Conservation (phyloP, 2,113 vertebrate species). For the Tupaia tana region DNA sequence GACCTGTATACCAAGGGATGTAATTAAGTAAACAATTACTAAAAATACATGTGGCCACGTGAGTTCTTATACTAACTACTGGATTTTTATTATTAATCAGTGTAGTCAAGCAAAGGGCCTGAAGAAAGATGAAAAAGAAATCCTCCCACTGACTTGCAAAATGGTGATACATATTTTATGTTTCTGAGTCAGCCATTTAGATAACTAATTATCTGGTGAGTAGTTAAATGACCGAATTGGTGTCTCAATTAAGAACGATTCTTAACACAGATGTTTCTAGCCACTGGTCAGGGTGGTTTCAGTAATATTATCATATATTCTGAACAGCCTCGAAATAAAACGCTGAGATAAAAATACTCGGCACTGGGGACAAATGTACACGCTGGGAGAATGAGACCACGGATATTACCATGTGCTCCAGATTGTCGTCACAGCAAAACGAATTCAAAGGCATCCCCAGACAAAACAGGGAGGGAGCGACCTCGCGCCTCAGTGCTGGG, state of each 20-base stretch:
- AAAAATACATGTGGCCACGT: constrained; percentile 80
- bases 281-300: neutral
- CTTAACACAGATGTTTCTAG: constrained; percentile 7
- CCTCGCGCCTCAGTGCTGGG: neutral
- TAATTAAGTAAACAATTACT: constrained; percentile 72
- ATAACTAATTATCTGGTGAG: neutral
- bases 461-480: neutral
- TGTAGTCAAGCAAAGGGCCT: constrained; percentile 86
- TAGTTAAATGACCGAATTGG: neutral
- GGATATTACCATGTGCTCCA: neutral
- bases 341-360: constrained; percentile 3
- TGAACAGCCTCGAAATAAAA: constrained; percentile 2
- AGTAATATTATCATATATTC: neutral
- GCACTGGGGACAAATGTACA: neutral
- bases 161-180: neutral
- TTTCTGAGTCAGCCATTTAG: constrained; percentile 36
- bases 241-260: constrained; percentile 37
- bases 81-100: constrained; percentile 86
- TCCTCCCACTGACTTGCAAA: constrained; percentile 55
- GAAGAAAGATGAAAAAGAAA: constrained; percentile 83
- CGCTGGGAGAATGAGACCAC: neutral
- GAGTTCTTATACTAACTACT: constrained; percentile 85
- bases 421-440: neutral
- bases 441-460: neutral
- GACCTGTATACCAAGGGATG: constrained; percentile 84